Base-by-base conservation (phyloP, 2,113 vertebrate species). In the Cyphomyrus discorhynchus region DNA sequence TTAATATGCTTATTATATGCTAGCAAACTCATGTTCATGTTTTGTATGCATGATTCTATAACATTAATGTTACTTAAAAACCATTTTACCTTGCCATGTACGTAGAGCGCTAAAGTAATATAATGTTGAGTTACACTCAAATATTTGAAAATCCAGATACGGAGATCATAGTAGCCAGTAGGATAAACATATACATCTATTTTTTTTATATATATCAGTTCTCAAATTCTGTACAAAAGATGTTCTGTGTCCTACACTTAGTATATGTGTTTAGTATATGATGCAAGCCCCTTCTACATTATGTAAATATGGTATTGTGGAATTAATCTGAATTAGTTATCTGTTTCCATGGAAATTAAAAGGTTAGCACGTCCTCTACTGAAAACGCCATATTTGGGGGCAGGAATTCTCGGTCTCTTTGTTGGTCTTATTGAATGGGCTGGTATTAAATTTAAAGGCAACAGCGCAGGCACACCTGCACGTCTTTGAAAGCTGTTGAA, bases 341-440 rank as follows among this genome's bases (percentile, higher is more conserved):
- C 35, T 42, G 74, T 80, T 80, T 42, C 35, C 74, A 80, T 80
- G 74, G 74, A 80, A 80, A 80, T 80, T 70, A 80, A 80, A 80
- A 80, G 31, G 74, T 80, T 80, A 19, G 11, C 35, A 39, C 3
- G 74, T 80, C 74, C 74, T 80, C 74, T 42, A 80, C 74, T 80
- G 74, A 42, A 80, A 80, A 80, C 74, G 4, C 35, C 15, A 19
- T 80, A 80, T 80, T 17, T 80, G 31, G 74, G 74, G 35, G 74
- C 35, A 80, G 31, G 35, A 80, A 80, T 80, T 42, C 74, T 77
- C 70, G 0, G 31, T 7, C 31, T 7, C 74, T 39, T 77, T 39
- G 5, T 77, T 7, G 70, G 31, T 42, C 31, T 77, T 77, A 77
- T 77, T 19, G 74, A 80, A 42, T 19, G 35, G 74, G 13, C 74